Base-by-base conservation (phyloP, 2,113 vertebrate genomes). In the Ameiurus melas region DNA sequence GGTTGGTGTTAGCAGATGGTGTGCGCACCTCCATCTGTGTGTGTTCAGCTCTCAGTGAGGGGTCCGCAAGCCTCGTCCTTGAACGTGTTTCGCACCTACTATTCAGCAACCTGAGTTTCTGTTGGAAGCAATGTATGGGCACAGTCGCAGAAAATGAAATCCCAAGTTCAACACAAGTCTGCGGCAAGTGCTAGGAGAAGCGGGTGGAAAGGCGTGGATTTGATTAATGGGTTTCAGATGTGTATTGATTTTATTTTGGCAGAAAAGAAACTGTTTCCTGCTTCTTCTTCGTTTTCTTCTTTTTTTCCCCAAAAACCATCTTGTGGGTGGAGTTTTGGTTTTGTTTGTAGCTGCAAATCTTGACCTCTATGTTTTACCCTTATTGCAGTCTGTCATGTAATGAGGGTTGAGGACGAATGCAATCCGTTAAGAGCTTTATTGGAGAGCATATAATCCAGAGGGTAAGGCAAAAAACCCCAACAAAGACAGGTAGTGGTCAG, bases 51-150 rank as follows among this genome's bases (percentile, higher is more conserved):
- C 90, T 80, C 90, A 79, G 90, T 1, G 30, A 86, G 88, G 84
- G 78, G 90, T 90, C 90, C 73, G 22, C 79, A 78, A 22, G 33
- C 88, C 73, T 84, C 86, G 88, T 91, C 90, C 90, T 91, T 91
- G 88, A 89, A 87, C 43, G 39, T 71, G 27, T 43, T 85, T 85
- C 78, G 66, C 75, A 85, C 83, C 80, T 77, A 89, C 85, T 83
- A 85, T 85, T 89, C 87, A 89, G 90, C 87, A 89, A 66, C 82
- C 86, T 36, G 47, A 86, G 36, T 58, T 13, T n/a, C 70, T 84
- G 68, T 19, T 36, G 20, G 47, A 89, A 84, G 43, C 55, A 77
- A 53, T 16, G 47, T 53, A 79, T 36, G 78, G 7, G 80, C 57
- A 83, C 85, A 84, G 66, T 70, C 68, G 5, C 79, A 58, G 36